A percentile compares a stretch with the other conserved stretches of the same genome.
Conservation (phyloP, 2,113 vertebrate species). For the Aleadryas rufinucha region DNA sequence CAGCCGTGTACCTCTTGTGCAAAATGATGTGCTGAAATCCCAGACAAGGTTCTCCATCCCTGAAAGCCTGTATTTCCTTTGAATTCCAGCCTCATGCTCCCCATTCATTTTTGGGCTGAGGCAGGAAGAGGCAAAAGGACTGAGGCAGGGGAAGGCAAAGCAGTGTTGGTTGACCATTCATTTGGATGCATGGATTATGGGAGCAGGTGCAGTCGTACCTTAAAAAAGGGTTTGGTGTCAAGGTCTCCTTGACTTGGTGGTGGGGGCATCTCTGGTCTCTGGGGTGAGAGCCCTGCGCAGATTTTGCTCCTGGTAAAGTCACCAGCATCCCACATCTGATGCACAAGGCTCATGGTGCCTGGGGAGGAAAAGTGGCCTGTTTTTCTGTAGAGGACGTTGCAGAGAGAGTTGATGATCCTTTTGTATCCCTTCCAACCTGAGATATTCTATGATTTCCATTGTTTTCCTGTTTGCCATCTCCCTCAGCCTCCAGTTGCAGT, state of each 20-base stretch:
- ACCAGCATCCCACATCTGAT: no score
- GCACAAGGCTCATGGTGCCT: fast-evolving
- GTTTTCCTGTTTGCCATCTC: fast-evolving
- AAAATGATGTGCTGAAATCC: not conserved
- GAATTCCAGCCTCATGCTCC: not conserved
- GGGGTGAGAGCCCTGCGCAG: fast-evolving
- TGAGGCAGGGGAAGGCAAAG: not conserved
- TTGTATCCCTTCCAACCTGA: not conserved
- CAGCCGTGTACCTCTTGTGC: fast-evolving
- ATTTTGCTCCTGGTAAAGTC: not conserved
- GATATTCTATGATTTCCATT: fast-evolving
- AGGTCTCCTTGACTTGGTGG: not conserved
- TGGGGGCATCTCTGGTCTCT: not conserved
- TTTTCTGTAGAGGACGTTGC: not conserved
- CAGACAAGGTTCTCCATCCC: not conserved
- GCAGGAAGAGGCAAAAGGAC: not conserved
- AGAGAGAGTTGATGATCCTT: not conserved
- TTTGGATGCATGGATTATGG: fast-evolving
- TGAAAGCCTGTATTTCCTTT: not conserved
- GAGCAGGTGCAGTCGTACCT: not conserved
- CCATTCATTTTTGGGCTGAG: not conserved
- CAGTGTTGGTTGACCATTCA: not conserved
- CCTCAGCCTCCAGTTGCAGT: not conserved
- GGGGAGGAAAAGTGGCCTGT: fast-evolving
- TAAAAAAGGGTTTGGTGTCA: not conserved